Percentiles rank a stretch among this genome's conserved stretches.
Evolutionary conservation across 2,888 invertebrate genomes (phyloP).

Genomic region (Carcina quercana): DNA sequence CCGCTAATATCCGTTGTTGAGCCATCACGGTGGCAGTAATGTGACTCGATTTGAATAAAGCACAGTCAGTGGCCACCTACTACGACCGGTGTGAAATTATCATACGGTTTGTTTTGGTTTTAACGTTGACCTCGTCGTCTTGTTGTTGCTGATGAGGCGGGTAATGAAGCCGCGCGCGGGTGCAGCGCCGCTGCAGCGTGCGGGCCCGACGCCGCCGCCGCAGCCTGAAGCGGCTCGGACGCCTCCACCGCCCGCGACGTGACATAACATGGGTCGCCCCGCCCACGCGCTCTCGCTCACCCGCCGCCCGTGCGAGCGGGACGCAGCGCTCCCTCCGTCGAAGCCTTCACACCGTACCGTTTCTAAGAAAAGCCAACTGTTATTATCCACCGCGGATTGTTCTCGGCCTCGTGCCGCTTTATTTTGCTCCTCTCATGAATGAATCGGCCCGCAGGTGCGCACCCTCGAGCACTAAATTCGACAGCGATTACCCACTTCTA

Average conservation of each 20-base stretch:
- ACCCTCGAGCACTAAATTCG: slow-evolving; percentile 53
- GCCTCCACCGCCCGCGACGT: slow-evolving; percentile 42
- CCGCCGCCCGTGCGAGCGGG: slow-evolving; percentile 42
- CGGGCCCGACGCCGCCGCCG: too few species aligned
- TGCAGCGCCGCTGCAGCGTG: slow-evolving; percentile 46
- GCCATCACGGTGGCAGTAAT: too few species aligned
- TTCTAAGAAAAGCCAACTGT: slow-evolving; percentile 71
- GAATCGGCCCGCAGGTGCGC: slow-evolving; percentile 65
- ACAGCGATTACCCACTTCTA: slow-evolving; percentile 53
- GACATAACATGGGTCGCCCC: slow-evolving; percentile 60
- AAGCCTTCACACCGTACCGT: slow-evolving; percentile 62
- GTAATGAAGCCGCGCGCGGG: slow-evolving; percentile 48
- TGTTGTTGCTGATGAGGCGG: slow-evolving; percentile 37
- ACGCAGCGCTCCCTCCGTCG: slow-evolving; percentile 48
- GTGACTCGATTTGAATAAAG: too few species aligned
- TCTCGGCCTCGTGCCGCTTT: slow-evolving; percentile 55
- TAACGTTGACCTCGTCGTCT: slow-evolving; percentile 36
- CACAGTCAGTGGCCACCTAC: too few species aligned
- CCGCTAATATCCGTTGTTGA: neutral
- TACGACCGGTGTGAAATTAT: slow-evolving; percentile 6
- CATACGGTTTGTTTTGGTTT: slow-evolving; percentile 2
- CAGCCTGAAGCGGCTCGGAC: slow-evolving; percentile 23
- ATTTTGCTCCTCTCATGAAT: slow-evolving; percentile 60
- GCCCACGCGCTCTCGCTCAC: slow-evolving; percentile 60
- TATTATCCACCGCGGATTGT: slow-evolving; percentile 65